phyloP scores from a whole-genome alignment of 64 coral and sea anemone species.

The Stylophora pistillata region DNA sequence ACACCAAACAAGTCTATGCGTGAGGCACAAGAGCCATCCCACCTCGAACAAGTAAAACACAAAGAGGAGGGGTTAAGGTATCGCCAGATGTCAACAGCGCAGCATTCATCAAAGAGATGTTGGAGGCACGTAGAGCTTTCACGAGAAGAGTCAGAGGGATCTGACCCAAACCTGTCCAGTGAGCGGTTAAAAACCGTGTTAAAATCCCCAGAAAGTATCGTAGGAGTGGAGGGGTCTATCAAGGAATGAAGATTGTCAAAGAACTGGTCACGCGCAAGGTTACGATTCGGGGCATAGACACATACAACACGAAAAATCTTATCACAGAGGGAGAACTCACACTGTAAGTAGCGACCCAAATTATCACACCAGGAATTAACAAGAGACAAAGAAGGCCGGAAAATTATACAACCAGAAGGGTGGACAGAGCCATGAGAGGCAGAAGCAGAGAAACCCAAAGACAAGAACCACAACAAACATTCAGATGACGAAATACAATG shows the following conservation, averaged over 20 bases:
- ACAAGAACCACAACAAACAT: background rate
- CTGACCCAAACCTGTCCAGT: background rate
- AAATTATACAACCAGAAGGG: background rate
- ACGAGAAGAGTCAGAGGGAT: background rate
- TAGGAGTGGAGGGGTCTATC: background rate
- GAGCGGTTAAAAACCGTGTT: conserved; percentile 44
- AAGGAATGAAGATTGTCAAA: background rate
- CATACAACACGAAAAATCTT: background rate
- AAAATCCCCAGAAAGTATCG: background rate
- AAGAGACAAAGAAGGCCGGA: background rate
- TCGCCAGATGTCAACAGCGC: conserved; percentile 17
- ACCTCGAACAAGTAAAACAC: conserved; percentile 24
- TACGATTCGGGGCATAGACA: conserved; percentile 11
- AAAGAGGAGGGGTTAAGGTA: background rate
- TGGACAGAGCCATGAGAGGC: background rate
- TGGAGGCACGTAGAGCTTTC: background rate
- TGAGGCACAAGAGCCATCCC: background rate
- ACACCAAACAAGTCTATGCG: conserved; percentile 46
- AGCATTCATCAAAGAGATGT: background rate
- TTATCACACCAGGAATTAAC: background rate
- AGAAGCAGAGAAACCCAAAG: background rate
- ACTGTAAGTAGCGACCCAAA: background rate
- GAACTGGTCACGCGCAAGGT: background rate
- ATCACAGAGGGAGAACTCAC: too few species aligned
- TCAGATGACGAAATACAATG: background rate